phyloP scores from a whole-genome alignment of 2,113 vertebrate species.

The Nycticorax nycticorax region DNA sequence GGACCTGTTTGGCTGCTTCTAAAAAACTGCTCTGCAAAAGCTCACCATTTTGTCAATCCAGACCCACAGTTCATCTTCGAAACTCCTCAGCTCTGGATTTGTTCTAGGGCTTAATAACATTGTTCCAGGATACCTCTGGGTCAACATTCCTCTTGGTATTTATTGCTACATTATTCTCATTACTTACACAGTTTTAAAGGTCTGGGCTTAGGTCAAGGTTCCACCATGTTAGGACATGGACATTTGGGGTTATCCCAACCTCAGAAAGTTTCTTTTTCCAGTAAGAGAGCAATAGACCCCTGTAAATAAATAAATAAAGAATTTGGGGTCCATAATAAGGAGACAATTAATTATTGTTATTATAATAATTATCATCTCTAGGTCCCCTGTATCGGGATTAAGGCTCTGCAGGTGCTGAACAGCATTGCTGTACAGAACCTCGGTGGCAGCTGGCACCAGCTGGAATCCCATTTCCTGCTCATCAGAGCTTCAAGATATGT shows the following conservation, averaged over 20 bases:
- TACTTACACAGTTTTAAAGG: neutral
- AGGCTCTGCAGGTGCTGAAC: conserved; percentile 43
- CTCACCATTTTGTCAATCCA: neutral
- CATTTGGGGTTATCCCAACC: neutral
- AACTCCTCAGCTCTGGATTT: neutral
- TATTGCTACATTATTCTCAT: neutral
- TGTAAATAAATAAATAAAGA: neutral
- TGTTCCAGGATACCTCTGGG: neutral
- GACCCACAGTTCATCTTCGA: neutral
- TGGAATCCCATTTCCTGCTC: conserved; percentile 68
- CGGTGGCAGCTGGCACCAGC: conserved; percentile 56
- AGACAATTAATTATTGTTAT: neutral
- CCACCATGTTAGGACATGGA: neutral
- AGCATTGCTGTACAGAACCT: conserved; percentile 27
- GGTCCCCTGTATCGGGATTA: conserved; percentile 9
- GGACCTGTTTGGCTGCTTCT: neutral
- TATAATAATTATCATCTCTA: neutral
- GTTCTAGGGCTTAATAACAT: neutral
- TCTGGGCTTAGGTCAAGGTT: neutral
- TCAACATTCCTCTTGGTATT: neutral
- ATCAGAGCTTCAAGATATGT: conserved; percentile 62
- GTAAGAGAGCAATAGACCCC: neutral
- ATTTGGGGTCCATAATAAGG: neutral
- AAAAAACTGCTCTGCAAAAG: neutral
- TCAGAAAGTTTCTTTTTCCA: neutral